phyloP scores from a whole-genome alignment of 1,140 invertebrate species.

The Lycorma delicatula region DNA sequence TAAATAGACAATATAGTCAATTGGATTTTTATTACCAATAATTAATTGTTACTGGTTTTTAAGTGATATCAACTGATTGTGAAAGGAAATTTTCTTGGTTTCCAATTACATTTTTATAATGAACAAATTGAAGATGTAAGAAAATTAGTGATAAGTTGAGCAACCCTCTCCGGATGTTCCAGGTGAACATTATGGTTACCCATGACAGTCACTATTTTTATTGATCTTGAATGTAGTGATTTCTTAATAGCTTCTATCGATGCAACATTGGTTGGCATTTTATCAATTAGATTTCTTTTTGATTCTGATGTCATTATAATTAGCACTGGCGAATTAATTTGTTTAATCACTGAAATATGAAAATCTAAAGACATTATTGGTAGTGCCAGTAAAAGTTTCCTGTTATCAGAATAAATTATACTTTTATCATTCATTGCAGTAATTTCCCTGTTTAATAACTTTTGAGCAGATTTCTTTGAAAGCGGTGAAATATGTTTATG shows the following conservation, averaged over 20 bases:
- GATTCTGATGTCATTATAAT: constrained; percentile 30
- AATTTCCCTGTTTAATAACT: too few relatives aligned
- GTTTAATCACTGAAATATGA: constrained; percentile 15
- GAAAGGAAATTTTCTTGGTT: too few relatives aligned
- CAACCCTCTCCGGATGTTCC: constrained; percentile 46
- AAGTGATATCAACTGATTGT: too few relatives aligned
- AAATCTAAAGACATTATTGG: constrained; percentile 23
- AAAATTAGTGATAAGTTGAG: constrained; percentile 38
- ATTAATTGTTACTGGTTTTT: too few relatives aligned
- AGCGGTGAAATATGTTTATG: not conserved
- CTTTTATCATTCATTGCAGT: not conserved
- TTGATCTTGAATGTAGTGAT: too few relatives aligned
- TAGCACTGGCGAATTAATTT: constrained; percentile 30
- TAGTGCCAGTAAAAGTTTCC: not conserved
- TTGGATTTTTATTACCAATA: too few relatives aligned
- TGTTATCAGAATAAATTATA: not conserved
- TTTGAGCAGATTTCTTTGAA: too few relatives aligned
- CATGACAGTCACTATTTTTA: constrained; percentile 37
- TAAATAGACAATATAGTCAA: too few relatives aligned
- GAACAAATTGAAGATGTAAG: constrained; percentile 26
- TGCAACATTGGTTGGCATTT: constrained; percentile 25
- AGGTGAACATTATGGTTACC: constrained; percentile 58
- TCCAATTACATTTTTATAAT: too few relatives aligned
- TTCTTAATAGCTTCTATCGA: too few relatives aligned
- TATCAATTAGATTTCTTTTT: constrained; percentile 4